Conservation (phyloP, 2,888 invertebrate genomes). For the Coenonympha arcania region DNA sequence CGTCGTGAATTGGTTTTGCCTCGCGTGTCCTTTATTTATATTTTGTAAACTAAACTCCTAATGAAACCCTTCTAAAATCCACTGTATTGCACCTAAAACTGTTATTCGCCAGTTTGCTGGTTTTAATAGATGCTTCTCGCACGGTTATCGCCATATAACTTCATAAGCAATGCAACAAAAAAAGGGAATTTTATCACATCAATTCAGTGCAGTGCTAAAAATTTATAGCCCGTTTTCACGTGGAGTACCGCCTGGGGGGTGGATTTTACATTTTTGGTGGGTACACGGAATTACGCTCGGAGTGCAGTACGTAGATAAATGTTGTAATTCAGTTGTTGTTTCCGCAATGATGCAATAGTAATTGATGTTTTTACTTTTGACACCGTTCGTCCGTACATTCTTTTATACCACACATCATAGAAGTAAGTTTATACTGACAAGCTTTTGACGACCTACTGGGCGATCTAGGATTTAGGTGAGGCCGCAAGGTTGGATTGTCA, state of each 20-base stretch:
- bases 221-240: constrained; percentile 10
- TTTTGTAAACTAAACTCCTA: too few relatives aligned
- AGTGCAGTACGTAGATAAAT: neutral
- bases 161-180: constrained; percentile 1
- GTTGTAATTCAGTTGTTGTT: constrained; percentile 1
- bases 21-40: too few relatives aligned
- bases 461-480: too few relatives aligned
- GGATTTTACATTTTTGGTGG: constrained; percentile 7
- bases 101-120: too few relatives aligned
- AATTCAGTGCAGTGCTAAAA: constrained; percentile 2
- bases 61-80: too few relatives aligned
- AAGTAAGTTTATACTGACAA: too few relatives aligned
- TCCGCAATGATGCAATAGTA: neutral
- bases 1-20: too few relatives aligned
- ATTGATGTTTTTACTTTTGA: too few relatives aligned
- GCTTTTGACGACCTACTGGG: too few relatives aligned
- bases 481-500: too few relatives aligned
- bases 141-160: neutral
- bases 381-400: too few relatives aligned
- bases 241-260: neutral
- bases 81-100: neutral
- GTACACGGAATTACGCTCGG: neutral
- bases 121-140: neutral
- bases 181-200: constrained; percentile 6
- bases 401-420: too few relatives aligned